These are phyloP conservation scores for Argya squamiceps DNA, from an alignment of 2,797 vertebrate genomes.

Conservation along the genomic window DNA sequence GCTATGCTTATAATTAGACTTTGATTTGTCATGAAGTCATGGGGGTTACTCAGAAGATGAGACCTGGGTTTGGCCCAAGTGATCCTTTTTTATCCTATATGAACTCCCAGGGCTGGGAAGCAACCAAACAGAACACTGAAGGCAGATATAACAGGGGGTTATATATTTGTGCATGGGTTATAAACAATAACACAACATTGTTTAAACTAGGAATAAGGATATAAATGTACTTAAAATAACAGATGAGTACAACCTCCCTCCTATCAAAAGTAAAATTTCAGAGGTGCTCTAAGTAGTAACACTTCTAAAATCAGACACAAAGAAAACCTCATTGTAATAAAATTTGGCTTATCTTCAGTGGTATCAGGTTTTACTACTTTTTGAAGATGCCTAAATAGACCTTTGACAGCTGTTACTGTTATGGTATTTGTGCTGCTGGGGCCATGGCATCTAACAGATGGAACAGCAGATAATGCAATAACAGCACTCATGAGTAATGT, in stretches of 20 bases:
- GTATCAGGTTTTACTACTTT: conserved; percentile 7
- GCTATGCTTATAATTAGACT: background rate
- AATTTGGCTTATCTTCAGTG: background rate
- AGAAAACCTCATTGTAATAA: background rate
- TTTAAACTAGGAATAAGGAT: conserved; percentile 11
- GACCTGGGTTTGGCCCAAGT: background rate
- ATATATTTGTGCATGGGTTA: background rate
- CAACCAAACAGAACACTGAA: background rate
- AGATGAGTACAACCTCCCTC: background rate
- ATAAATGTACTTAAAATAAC: background rate
- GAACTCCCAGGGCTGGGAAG: background rate
- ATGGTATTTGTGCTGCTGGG: conserved; percentile 22
- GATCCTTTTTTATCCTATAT: background rate
- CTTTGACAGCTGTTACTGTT: conserved; percentile 32
- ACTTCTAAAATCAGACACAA: background rate
- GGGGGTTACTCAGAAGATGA: background rate
- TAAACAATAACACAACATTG: background rate
- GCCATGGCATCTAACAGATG: conserved; percentile 18
- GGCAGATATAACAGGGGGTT: background rate
- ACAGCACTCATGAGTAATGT: background rate
- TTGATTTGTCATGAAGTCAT: background rate
- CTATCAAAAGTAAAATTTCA: background rate
- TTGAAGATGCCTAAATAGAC: conserved; percentile 10
- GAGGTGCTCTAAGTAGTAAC: background rate
- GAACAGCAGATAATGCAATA: conserved; percentile 38